Conservation (phyloP, 2,888 invertebrate species). For the Eupithecia tripunctaria region DNA sequence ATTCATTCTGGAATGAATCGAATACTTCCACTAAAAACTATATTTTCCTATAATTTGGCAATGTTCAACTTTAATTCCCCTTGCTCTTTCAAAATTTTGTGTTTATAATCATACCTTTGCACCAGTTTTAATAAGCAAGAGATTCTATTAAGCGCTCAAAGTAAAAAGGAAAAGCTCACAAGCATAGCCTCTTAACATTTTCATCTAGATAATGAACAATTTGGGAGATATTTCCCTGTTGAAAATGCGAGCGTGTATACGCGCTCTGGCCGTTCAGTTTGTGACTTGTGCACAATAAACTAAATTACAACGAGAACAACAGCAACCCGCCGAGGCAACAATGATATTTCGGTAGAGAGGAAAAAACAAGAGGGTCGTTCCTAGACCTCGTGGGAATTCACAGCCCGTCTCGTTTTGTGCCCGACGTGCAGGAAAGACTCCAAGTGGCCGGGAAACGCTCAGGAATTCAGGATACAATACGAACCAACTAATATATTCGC, state of each 20-base stretch:
- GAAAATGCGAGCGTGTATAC: slow-evolving; percentile 58
- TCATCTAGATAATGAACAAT: slow-evolving; percentile 53
- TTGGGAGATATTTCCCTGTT: slow-evolving; percentile 60
- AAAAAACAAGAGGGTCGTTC: slow-evolving; percentile 78
- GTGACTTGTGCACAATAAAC: slow-evolving; percentile 74
- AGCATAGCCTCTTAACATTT: slow-evolving; percentile 40
- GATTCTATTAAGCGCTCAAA: slow-evolving; percentile 18
- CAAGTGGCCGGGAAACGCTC: slow-evolving; percentile 52
- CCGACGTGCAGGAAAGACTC: slow-evolving; percentile 62
- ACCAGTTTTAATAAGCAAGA: neutral
- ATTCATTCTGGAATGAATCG: slow-evolving; percentile 50
- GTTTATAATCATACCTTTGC: neutral
- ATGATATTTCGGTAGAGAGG: slow-evolving; percentile 75
- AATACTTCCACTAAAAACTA: slow-evolving; percentile 34
- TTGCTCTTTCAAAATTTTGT: slow-evolving; percentile 1
- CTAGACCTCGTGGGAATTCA: slow-evolving; percentile 75
- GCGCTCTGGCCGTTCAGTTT: slow-evolving; percentile 58
- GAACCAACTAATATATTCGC: slow-evolving; percentile 44
- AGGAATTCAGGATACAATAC: slow-evolving; percentile 61
- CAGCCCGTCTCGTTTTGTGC: slow-evolving; percentile 65
- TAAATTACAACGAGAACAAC: slow-evolving; percentile 75
- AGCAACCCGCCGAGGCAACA: slow-evolving; percentile 62
- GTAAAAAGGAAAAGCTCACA: slow-evolving; percentile 35
- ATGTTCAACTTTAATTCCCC: neutral
- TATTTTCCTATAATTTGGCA: slow-evolving; percentile 6